These are phyloP conservation scores for Ovibos moschatus DNA, from an alignment of 2,113 vertebrate genomes.

Conservation along the genomic window DNA sequence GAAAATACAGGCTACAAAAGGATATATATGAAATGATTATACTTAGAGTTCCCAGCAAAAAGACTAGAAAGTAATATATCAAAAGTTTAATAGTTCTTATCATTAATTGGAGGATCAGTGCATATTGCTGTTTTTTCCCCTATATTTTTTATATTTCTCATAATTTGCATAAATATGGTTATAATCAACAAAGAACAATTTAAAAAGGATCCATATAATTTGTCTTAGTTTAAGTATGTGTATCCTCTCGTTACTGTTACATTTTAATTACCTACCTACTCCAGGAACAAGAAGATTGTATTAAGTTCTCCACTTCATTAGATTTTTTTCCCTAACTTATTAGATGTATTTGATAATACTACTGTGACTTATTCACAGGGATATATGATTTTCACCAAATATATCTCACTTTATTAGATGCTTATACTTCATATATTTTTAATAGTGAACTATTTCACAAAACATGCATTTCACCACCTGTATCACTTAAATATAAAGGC, in stretches of 20 bases:
- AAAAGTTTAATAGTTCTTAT: not conserved
- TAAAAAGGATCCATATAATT: not conserved
- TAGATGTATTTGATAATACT: not conserved
- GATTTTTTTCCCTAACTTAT: not conserved
- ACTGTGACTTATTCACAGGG: not conserved
- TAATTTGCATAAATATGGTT: not conserved
- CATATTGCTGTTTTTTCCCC: not conserved
- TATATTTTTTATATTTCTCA: not conserved
- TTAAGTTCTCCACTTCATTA: not conserved
- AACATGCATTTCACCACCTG: not conserved
- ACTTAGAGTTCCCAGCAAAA: not conserved
- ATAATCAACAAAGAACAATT: not conserved
- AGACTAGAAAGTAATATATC: not conserved
- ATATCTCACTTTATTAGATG: not conserved
- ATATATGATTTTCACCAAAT: not conserved
- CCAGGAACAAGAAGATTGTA: not conserved
- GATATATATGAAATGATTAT: not conserved
- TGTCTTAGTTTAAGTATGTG: not conserved
- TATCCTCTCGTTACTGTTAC: not conserved
- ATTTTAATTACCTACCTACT: not conserved
- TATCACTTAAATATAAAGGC: not conserved
- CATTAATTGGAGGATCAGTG: not conserved
- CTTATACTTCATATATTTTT: not conserved
- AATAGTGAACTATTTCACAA: not conserved
- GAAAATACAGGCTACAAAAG: not conserved